Evolutionary conservation across 2,888 invertebrate species (phyloP).

Genomic region (Drosophila neotestacea): DNA sequence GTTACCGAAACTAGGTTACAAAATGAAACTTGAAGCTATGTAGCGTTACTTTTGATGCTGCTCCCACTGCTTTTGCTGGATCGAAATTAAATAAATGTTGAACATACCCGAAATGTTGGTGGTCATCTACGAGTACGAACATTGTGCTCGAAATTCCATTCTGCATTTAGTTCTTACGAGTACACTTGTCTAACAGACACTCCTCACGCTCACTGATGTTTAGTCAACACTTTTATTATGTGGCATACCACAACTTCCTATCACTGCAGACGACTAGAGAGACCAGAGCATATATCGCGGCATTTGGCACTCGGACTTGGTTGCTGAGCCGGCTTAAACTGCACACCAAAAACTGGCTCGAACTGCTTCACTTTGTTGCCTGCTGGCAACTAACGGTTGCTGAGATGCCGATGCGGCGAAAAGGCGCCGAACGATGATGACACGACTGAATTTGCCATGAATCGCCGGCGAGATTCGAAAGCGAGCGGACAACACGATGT

Average conservation of each 20-base stretch:
- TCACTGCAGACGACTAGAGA: slow-evolving; percentile 10
- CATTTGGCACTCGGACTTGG: slow-evolving; percentile 29
- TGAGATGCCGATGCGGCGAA: slow-evolving; percentile 39
- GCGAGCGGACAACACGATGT: slow-evolving; percentile 30
- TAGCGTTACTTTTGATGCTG: slow-evolving; percentile 37
- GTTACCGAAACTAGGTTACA: slow-evolving; percentile 68
- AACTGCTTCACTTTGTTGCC: slow-evolving; percentile 75
- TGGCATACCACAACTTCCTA: slow-evolving; percentile 29
- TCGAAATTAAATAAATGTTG: slow-evolving; percentile 36
- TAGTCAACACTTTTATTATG: slow-evolving; percentile 6
- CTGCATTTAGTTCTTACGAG: slow-evolving; percentile 6
- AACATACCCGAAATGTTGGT: slow-evolving; percentile 59
- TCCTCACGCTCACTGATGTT: background rate
- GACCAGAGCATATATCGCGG: slow-evolving; percentile 23
- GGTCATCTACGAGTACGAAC: background rate
- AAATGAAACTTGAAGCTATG: slow-evolving; percentile 62
- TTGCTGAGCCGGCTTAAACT: slow-evolving; percentile 52
- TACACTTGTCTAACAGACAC: background rate
- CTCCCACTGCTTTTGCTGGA: background rate
- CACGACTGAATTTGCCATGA: slow-evolving; percentile 29
- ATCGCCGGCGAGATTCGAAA: slow-evolving; percentile 33
- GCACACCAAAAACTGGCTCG: slow-evolving; percentile 48
- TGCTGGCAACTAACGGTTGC: slow-evolving; percentile 62
- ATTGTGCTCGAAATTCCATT: background rate
- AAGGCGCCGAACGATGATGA: slow-evolving; percentile 23